Base-by-base conservation (phyloP, 2,113 vertebrate species). In the Coreoperca whiteheadi region DNA sequence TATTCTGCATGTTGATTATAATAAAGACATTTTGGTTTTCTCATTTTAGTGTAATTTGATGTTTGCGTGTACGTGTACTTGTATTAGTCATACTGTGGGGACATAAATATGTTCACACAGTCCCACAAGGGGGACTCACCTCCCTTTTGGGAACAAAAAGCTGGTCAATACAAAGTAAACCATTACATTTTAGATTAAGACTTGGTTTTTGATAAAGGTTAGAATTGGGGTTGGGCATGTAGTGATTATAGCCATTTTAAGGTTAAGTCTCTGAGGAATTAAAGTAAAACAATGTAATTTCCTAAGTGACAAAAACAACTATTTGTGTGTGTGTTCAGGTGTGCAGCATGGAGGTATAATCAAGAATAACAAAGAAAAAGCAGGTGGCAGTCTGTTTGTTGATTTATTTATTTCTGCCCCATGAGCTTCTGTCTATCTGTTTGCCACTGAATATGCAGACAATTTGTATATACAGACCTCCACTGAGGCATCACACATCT, bases 1-100 rank as follows among this genome's bases (percentile, higher is more conserved):
- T 94, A 93, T 87, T 85, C 87, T 93, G 94, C 94, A 94, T 94
- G 94, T 89, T 87, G 80, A 93, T 90, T 81, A 90, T 72, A 94
- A 94, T 94, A 94, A 94, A 94, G 84, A 81, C 63, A 73, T 23
- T 86, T 87, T 89, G 85, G 65, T 90, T 93, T 93, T 93, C 91
- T 91, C 88, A 88, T 54, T 82, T 61, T 30, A 1, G 63, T 87
- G 72, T 77, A 21, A 48, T 61, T 10, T 70, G 7, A 56, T 74
- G 37, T 77, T 78, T 87, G 43, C 79, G 34, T 75, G 14, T 30
- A 4, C 48, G 32, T 71, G 16, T 56, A 23, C 15, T 6, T 30
- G 16, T 72, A 16, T 51, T 67, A 43, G 46, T 54, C 11, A 21
- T 48, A 8, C 18, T 46, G 65, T 57, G 21, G 23, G 37, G 16